Evolutionary conservation across 1,140 invertebrate genomes (phyloP).

Genomic region (Drosophila melanogaster): Release_6_plus_ISO1_MT NC_004354.4:7751501-7752000

Average conservation of each 20-base stretch:
- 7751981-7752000: constrained; percentile 6
- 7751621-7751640: constrained; percentile 82
- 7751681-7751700: constrained; percentile 77
- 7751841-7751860: constrained; percentile 71
- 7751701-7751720: constrained; percentile 12
- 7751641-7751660: constrained; percentile 82
- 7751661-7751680: constrained; percentile 79
- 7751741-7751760: constrained; percentile 17
- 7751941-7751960: constrained; percentile 2
- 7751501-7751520: constrained; percentile 62
- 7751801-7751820: constrained; percentile 1
- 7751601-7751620: constrained; percentile 83
- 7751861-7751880: constrained; percentile 70
- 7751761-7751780: constrained; percentile 55
- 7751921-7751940: constrained; percentile 28
- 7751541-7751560: constrained; percentile 14
- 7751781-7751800: background rate
- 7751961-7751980: background rate
- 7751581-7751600: constrained; percentile 45
- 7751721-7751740: constrained; percentile 46
- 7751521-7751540: constrained; percentile 76
- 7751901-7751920: constrained; percentile 43
- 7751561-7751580: background rate
- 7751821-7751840: constrained; percentile 16
- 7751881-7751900: constrained; percentile 76